Evolutionary conservation across 2,113 vertebrate species (phyloP).

Genomic region (Notothenia coriiceps): DNA sequence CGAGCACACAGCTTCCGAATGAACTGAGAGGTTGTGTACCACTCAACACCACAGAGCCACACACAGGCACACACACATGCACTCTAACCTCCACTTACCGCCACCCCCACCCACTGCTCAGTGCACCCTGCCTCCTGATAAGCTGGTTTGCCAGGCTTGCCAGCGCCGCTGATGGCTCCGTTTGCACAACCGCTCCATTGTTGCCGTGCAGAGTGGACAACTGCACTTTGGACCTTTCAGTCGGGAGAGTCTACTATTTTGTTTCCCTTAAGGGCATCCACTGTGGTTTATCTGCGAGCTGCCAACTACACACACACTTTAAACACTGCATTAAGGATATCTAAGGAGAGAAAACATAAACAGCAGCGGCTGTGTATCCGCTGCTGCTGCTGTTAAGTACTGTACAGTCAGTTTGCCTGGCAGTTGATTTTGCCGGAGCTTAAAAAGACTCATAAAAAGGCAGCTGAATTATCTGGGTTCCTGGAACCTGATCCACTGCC

Average conservation of each 20-base stretch:
- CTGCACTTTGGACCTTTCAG: constrained; percentile 80
- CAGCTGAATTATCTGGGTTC: constrained; percentile 64
- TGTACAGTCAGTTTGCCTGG: constrained; percentile 39
- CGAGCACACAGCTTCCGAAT: constrained; percentile 57
- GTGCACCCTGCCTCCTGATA: constrained; percentile 73
- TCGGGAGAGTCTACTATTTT: constrained; percentile 70
- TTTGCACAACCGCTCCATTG: constrained; percentile 79
- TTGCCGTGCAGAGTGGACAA: constrained; percentile 75
- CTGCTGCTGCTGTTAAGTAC: constrained; percentile 42
- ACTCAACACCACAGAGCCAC: constrained; percentile 42
- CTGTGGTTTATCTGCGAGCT: constrained; percentile 67
- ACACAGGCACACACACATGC: constrained; percentile 20
- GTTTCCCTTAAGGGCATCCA: constrained; percentile 74
- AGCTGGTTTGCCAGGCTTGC: constrained; percentile 75
- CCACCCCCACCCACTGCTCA: constrained; percentile 24
- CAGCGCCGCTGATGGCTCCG: constrained; percentile 57
- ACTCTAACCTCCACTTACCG: constrained; percentile 39
- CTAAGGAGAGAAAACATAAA: constrained; percentile 65
- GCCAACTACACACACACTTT: constrained; percentile 58
- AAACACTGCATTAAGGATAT: constrained; percentile 69
- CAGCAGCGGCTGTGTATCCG: constrained; percentile 45
- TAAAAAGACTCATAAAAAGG: constrained; percentile 70
- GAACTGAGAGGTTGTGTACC: constrained; percentile 63
- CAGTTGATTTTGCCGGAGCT: constrained; percentile 52
- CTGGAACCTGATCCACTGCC: constrained; percentile 57